These are phyloP conservation scores for Drosophila monieri DNA, from an alignment of 2,888 invertebrate species.

Conservation along the genomic window DNA sequence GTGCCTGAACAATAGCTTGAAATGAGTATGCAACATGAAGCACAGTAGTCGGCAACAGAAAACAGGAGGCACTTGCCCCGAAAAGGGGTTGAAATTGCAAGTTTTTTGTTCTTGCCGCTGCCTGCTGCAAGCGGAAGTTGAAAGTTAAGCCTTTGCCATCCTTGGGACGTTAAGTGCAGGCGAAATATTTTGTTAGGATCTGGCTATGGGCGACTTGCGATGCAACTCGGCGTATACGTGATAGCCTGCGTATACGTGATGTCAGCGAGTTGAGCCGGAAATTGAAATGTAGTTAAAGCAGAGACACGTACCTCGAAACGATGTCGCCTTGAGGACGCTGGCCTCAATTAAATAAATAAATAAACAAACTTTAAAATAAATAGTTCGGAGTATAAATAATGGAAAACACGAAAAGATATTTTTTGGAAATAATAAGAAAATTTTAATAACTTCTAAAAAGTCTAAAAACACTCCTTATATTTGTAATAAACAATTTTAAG, in stretches of 20 bases:
- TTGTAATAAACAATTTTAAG: no score
- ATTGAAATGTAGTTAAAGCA: conserved; percentile 50
- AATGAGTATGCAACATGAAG: conserved; percentile 34
- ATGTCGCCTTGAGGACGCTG: conserved; percentile 7
- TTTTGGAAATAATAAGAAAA: background rate
- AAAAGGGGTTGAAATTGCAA: conserved; percentile 26
- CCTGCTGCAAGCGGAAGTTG: conserved; percentile 51
- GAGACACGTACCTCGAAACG: conserved; percentile 18
- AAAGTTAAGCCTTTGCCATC: conserved; percentile 54
- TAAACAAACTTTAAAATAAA: background rate
- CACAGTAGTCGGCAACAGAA: conserved; percentile 11
- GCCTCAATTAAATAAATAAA: conserved; percentile 1
- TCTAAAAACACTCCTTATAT: no score
- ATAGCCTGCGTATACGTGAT: conserved; percentile 64
- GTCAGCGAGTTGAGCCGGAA: conserved; percentile 54
- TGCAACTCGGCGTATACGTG: conserved; percentile 67
- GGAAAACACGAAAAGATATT: background rate
- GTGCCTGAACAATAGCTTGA: conserved; percentile 26
- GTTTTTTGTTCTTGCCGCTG: conserved; percentile 12
- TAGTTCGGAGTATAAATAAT: background rate
- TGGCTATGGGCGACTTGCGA: conserved; percentile 33
- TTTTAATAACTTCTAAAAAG: no score
- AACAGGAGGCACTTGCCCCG: conserved; percentile 22
- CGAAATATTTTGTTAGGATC: conserved; percentile 49
- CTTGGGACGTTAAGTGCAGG: conserved; percentile 59